Percentiles rank a stretch among this genome's conserved stretches.
These are phyloP conservation scores for Tichodroma muraria DNA, from an alignment of 2,113 vertebrate species.

Conservation along the genomic window DNA sequence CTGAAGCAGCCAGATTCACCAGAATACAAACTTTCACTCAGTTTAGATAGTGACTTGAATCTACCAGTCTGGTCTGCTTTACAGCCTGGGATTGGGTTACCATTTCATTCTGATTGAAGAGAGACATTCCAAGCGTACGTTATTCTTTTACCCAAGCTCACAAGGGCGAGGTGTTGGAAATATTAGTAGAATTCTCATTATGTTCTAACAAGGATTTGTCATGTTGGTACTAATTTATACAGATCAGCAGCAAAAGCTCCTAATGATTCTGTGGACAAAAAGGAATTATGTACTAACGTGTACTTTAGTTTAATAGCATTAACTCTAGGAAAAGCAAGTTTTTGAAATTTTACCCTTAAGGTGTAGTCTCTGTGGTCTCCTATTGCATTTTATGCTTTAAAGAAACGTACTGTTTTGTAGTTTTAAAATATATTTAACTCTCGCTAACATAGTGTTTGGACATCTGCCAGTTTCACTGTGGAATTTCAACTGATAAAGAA, in stretches of 20 bases:
- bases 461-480: slow-evolving; percentile 48
- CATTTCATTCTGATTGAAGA: background rate
- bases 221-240: slow-evolving; percentile 39
- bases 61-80: background rate
- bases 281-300: slow-evolving; percentile 46
- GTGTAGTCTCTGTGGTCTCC: slow-evolving; percentile 15
- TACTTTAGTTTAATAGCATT: slow-evolving; percentile 23
- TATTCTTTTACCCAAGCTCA: slow-evolving; percentile 3
- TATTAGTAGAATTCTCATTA: slow-evolving; percentile 45
- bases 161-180: slow-evolving; percentile 34
- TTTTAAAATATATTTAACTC: slow-evolving; percentile 43
- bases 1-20: background rate
- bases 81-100: background rate
- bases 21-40: background rate
- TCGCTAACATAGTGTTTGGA: slow-evolving; percentile 46
- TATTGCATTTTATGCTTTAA: background rate
- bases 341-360: slow-evolving; percentile 30
- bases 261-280: slow-evolving; percentile 36
- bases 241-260: slow-evolving; percentile 43
- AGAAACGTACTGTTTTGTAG: slow-evolving; percentile 24
- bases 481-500: slow-evolving; percentile 66
- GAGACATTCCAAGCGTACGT: background rate
- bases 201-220: slow-evolving; percentile 47
- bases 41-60: background rate
- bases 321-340: slow-evolving; percentile 17